Evolutionary conservation across 92 coral and sea anemone species (phyloP).

Genomic region (Paragorgia papillata): DNA sequence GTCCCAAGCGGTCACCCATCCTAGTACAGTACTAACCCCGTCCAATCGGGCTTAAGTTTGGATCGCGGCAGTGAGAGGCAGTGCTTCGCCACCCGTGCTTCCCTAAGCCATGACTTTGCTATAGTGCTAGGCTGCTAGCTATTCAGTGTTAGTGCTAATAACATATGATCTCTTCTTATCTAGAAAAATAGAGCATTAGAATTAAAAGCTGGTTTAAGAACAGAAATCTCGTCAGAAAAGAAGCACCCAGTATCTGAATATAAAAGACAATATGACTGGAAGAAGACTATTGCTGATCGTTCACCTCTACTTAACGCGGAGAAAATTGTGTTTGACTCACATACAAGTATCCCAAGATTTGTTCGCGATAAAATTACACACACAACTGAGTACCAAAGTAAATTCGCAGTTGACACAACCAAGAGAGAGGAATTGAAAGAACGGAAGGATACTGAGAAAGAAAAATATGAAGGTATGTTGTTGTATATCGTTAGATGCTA

Average conservation of each 20-base stretch:
- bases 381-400: constrained; percentile 41
- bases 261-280: constrained; percentile 29
- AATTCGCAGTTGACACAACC: background rate
- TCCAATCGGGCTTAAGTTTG: no score
- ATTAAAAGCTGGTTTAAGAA: constrained; percentile 40
- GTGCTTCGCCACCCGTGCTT: no score
- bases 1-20: no score
- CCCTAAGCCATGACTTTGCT: no score
- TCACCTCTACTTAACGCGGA: constrained; percentile 39
- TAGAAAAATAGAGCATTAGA: constrained; percentile 33
- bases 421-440: background rate
- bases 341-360: constrained; percentile 37
- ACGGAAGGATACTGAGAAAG: background rate
- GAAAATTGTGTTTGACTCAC: constrained; percentile 40
- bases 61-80: no score
- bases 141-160: no score
- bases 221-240: constrained; percentile 1
- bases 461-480: background rate
- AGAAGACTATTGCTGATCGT: constrained; percentile 8
- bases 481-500: no score
- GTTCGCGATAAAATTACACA: constrained; percentile 29
- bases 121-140: no score
- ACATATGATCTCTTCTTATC: no score
- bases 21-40: no score
- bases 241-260: constrained; percentile 29